Base-by-base conservation (phyloP, 2,113 vertebrate genomes). In the Ammodytes dubius region DNA sequence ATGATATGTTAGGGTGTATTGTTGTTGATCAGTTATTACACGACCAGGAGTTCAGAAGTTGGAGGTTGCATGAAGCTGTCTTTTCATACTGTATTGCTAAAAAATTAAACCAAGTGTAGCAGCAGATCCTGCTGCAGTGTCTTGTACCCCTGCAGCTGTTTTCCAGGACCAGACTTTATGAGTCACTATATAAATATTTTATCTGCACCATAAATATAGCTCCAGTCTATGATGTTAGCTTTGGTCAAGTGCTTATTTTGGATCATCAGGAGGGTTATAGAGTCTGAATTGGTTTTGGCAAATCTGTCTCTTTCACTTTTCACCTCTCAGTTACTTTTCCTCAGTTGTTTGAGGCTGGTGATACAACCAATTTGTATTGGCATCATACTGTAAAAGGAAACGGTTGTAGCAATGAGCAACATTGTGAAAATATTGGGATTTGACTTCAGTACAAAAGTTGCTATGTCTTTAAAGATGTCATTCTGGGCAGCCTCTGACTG, bases 211-310 rank as follows among this genome's bases (percentile, higher is more conserved):
- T 91, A 91, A 91, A 92, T 90, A 91, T 68, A 85, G 53, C 81
- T 86, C 60, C 57, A 65, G 74, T 87, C 78, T 76, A 45, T 90
- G 88, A 87, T 90, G 90, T 92, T 91, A 90, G 87, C 84, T 88
- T 88, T 89, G 87, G 90, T 93, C 89, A 92, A 90, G 91, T 91
- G 90, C 86, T 92, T 93, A 82, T 89, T 93, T 91, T 93, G 92
- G 90, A 90, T 85, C 81, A 43, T 82, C 50, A 63, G 37, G 53
- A 74, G 71, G 88, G 76, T 71, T 79, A 40, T 74, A 42, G 68
- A 75, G 74, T 52, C 68, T 63, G 53, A 66, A 80, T 82, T 77
- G 83, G 71, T 89, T 79, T 83, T 84, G 75, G 78, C 84, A 83
- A 74, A 87, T 92, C 85, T 79, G 56, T 87, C 82, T 89, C 76